Percentiles rank a stretch among this genome's conserved stretches.
These are phyloP conservation scores for Stenopsyche tienmushanensis DNA, from an alignment of 1,140 invertebrate genomes.

Conservation along the genomic window DNA sequence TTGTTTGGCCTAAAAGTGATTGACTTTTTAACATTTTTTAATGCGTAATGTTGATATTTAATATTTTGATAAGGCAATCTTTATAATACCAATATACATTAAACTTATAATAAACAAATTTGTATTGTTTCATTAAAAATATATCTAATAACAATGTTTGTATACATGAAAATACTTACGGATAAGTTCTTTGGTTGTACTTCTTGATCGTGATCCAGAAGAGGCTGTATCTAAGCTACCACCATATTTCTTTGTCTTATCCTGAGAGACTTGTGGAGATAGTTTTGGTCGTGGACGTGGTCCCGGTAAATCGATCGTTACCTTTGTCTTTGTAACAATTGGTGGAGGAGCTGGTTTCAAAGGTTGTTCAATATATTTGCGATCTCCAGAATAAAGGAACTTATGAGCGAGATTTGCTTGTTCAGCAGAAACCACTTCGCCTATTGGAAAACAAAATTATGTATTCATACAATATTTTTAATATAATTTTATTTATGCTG, in stretches of 20 bases:
- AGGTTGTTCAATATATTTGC: conserved; percentile 79
- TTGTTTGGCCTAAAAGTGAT: too few relatives aligned
- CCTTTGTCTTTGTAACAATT: conserved; percentile 66
- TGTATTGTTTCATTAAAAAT: conserved; percentile 17
- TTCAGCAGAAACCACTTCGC: conserved; percentile 73
- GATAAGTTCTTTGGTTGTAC: conserved; percentile 86
- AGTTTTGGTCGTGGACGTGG: conserved; percentile 49
- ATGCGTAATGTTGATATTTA: too few relatives aligned
- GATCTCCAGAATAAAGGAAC: conserved; percentile 84
- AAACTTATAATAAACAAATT: neutral
- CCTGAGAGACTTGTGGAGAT: conserved; percentile 51
- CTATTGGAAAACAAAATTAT: conserved; percentile 46
- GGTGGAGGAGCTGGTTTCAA: conserved; percentile 74
- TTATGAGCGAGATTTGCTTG: conserved; percentile 80
- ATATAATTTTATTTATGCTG: neutral
- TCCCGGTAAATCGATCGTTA: conserved; percentile 52
- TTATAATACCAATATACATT: too few relatives aligned
- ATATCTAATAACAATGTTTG: neutral
- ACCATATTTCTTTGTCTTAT: conserved; percentile 74
- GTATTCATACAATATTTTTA: neutral
- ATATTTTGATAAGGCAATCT: too few relatives aligned
- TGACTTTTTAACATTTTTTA: too few relatives aligned
- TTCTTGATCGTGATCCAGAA: conserved; percentile 75
- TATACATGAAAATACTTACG: conserved; percentile 59
- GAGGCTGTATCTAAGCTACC: conserved; percentile 64